Evolutionary conservation across 2,888 invertebrate genomes (phyloP), one percentile per base, ranked within the genome.

Genomic region (Lordiphosa andalusiaca): DNA sequence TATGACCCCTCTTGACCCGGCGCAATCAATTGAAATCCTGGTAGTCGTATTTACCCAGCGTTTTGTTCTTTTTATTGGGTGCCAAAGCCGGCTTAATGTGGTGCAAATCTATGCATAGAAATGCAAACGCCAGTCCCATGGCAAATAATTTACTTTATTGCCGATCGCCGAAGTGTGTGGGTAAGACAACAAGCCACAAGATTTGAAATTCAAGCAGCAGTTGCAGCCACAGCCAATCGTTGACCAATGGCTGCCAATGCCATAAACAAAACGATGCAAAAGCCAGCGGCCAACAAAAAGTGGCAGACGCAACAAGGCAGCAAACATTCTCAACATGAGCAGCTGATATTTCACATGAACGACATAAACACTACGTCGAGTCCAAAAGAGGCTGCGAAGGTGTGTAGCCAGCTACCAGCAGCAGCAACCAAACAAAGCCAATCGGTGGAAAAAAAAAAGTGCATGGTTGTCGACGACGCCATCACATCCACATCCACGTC

Each of bases 271-370:
- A 65, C 74, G 71, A 67, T 38, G 55, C 42, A 37, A 57, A 44
- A 30, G 52, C 36, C 37, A 46, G 44, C 64, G 62, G 67, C 65
- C 70, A 61, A 64, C 71, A 70, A 84, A 73, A 70, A 70, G 74
- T 81, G 82, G 82, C 78, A 72, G 81, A 77, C 77, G 82, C 75
- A 82, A 77, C 68, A 71, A 75, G 84, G 72, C 83, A 84, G 74
- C 37, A 67, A 71, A 70, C 73, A 85, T 82, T 84, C 84, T 83
- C 85, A 70, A 83, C 82, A 85, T 80, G 86, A 86, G 83, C 85
- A 86, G 81, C 87, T 87, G 87, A 86, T 86, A 87, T 87, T 87
- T 87, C 85, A 86, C 72, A 72, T 72, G 84, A 85, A 75, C 86
- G 87, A 87, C 86, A 85, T 87, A 87, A 86, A 83, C 86, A 87